Conservation (phyloP, 1,140 invertebrate species). For the Aphelinus atriplicis region DNA sequence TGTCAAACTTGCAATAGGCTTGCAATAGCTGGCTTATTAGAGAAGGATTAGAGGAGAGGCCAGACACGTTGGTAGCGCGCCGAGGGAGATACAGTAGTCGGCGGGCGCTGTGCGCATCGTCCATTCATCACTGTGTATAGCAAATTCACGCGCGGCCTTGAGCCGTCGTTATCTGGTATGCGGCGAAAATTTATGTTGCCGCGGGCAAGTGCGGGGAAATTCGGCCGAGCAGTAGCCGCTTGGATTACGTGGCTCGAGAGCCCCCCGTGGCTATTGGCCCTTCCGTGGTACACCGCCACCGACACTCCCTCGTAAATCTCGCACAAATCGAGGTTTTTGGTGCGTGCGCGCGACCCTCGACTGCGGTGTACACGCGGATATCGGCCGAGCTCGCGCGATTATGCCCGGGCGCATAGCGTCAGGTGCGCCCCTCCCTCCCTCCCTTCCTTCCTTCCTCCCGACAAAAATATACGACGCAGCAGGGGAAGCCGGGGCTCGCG, state of each 20-base stretch:
- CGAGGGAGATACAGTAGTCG: too few species aligned
- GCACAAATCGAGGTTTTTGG: not conserved
- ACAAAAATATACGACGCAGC: too few species aligned
- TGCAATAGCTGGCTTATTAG: too few species aligned
- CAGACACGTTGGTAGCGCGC: too few species aligned
- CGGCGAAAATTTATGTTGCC: conserved; percentile 18
- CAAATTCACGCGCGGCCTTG: too few species aligned
- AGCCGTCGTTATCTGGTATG: too few species aligned
- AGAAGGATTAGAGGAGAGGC: too few species aligned
- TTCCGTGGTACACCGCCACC: conserved; percentile 30
- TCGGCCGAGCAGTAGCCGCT: not conserved
- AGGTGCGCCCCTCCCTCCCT: not conserved
- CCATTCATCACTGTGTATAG: too few species aligned
- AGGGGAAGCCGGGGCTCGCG: too few species aligned
- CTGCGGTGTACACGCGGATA: not conserved
- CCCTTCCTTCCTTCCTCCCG: not conserved
- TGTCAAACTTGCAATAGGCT: too few species aligned
- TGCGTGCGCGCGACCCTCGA: not conserved
- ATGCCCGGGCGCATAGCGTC: not conserved
- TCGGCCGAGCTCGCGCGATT: not conserved
- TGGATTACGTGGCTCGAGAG: not conserved
- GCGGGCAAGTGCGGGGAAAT: not conserved
- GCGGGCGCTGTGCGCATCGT: too few species aligned
- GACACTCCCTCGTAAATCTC: conserved; percentile 31
- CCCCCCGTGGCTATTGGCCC: conserved; percentile 8